Percentiles rank a stretch among this genome's conserved stretches.
Evolutionary conservation across 2,113 vertebrate genomes (phyloP).

Genomic region (Barbus barbus): DNA sequence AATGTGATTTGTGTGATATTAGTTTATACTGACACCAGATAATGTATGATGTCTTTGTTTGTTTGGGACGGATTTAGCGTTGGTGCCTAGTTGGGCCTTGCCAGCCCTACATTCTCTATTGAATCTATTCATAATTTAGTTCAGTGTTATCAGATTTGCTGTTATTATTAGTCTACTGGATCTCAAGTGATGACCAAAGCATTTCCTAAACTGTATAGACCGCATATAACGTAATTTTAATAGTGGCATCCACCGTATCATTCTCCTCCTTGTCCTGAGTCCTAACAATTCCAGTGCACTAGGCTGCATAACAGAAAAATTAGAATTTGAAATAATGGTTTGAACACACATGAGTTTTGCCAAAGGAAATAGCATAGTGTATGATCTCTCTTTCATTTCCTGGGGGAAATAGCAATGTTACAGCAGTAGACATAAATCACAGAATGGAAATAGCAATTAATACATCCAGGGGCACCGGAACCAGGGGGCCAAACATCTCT

Average conservation of each 20-base stretch:
- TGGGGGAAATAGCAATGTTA: background rate
- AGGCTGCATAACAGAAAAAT: conserved; percentile 51
- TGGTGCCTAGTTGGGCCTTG: background rate
- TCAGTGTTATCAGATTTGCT: background rate
- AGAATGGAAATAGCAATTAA: conserved; percentile 5
- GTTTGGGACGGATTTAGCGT: background rate
- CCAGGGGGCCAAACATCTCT: background rate
- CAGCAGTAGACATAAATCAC: conserved; percentile 12
- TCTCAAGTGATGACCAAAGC: background rate
- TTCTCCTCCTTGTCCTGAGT: background rate
- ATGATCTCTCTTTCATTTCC: background rate
- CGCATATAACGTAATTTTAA: background rate
- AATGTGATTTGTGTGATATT: conserved; percentile 45
- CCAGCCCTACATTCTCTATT: background rate
- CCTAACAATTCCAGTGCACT: background rate
- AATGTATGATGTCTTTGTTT: background rate
- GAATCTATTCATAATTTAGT: background rate
- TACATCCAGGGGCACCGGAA: background rate
- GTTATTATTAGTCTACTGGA: background rate
- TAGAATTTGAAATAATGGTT: conserved; percentile 20
- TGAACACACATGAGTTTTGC: conserved; percentile 4
- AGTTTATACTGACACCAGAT: background rate
- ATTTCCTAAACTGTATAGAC: background rate
- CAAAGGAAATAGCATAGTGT: background rate
- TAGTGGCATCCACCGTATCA: background rate